These are phyloP conservation scores for Drosophila chauvacae DNA, from an alignment of 1,140 invertebrate genomes.

Conservation along the genomic window DNA sequence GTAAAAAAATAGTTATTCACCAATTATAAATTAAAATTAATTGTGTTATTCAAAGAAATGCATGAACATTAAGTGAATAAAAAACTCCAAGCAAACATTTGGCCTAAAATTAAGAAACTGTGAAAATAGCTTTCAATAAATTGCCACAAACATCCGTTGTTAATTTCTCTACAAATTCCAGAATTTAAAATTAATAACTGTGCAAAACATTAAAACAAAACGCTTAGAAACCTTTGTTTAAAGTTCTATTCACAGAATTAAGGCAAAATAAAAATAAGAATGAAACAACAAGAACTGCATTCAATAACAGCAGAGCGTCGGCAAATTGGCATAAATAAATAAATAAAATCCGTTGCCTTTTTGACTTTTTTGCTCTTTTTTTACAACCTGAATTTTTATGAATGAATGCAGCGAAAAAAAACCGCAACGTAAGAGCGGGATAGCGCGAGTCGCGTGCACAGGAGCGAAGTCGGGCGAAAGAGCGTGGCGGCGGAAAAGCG, in stretches of 20 bases:
- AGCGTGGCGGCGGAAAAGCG: slow-evolving; percentile 20
- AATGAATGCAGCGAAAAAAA: slow-evolving; percentile 68
- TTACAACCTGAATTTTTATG: slow-evolving; percentile 82
- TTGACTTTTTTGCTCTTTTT: slow-evolving; percentile 58
- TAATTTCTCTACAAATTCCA: neutral
- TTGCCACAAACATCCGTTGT: neutral
- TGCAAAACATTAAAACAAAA: neutral
- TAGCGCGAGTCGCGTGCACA: slow-evolving; percentile 66
- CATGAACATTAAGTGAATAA: neutral
- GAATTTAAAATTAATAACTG: too few species aligned
- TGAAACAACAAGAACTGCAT: slow-evolving; percentile 29
- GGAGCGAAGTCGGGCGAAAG: slow-evolving; percentile 56
- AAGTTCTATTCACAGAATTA: neutral
- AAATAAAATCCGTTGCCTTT: slow-evolving; percentile 60
- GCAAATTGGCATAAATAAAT: slow-evolving; percentile 80
- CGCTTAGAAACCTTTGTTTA: neutral
- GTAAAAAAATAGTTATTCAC: too few species aligned
- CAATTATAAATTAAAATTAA: neutral
- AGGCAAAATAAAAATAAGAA: slow-evolving; percentile 18
- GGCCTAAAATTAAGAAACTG: neutral
- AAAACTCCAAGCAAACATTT: neutral
- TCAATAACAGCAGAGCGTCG: slow-evolving; percentile 43
- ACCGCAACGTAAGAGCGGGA: slow-evolving; percentile 23
- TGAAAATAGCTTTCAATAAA: neutral
- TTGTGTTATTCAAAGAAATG: neutral